Evolutionary conservation across 1,140 invertebrate genomes (phyloP).

Genomic region (Drosophila arawakana): DNA sequence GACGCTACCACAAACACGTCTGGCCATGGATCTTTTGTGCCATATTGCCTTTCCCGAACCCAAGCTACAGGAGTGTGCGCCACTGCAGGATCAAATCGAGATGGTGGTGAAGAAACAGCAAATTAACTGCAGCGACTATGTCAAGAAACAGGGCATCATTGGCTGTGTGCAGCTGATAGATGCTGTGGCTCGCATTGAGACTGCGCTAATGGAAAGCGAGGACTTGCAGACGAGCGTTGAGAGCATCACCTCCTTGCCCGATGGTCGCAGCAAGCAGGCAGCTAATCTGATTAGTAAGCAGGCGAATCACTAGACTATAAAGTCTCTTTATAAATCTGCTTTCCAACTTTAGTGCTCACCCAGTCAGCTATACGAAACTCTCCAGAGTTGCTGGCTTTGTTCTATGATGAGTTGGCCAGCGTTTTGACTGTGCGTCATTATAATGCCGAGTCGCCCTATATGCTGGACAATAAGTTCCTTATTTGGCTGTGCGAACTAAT

Average conservation of each 20-base stretch:
- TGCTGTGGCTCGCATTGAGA: slow-evolving; percentile 73
- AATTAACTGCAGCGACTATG: slow-evolving; percentile 84
- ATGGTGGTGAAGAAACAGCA: slow-evolving; percentile 88
- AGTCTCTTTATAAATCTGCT: background rate
- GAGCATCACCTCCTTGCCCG: slow-evolving; percentile 70
- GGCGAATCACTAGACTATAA: background rate
- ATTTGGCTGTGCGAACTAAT: slow-evolving; percentile 87
- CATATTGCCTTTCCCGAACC: slow-evolving; percentile 85
- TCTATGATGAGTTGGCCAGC: slow-evolving; percentile 90
- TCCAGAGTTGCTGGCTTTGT: slow-evolving; percentile 87
- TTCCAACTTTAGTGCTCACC: slow-evolving; percentile 66
- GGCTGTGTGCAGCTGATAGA: slow-evolving; percentile 85
- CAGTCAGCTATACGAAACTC: slow-evolving; percentile 68
- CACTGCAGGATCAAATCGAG: slow-evolving; percentile 87
- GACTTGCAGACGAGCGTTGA: slow-evolving; percentile 58
- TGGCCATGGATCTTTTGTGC: slow-evolving; percentile 86
- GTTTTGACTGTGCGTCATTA: slow-evolving; percentile 83
- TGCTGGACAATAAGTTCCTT: slow-evolving; percentile 87
- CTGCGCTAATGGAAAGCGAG: slow-evolving; percentile 14
- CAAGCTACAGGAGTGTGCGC: slow-evolving; percentile 82
- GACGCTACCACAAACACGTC: slow-evolving; percentile 86
- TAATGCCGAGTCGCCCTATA: slow-evolving; percentile 59
- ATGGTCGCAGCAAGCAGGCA: slow-evolving; percentile 80
- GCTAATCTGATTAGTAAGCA: slow-evolving; percentile 75
- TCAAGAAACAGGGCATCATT: slow-evolving; percentile 85